Evolutionary conservation across 2,888 invertebrate species (phyloP), one percentile per base, ranked within the genome.

Genomic region (Polyommatus icarus): DNA sequence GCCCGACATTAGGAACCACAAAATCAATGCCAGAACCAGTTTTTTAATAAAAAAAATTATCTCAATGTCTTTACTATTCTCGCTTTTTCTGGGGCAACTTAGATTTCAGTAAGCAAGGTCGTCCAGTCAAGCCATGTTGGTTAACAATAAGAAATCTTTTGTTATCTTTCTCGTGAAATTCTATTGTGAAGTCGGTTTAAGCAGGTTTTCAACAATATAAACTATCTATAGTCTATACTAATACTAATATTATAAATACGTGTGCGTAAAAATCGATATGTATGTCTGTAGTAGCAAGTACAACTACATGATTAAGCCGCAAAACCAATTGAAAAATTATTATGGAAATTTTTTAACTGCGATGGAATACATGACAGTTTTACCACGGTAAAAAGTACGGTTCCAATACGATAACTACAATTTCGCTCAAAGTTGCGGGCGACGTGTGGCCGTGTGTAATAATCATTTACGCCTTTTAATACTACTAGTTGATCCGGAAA

Each of bases 121-220:
- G 20, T 8, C 36, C 73, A 20, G 76, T 76, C 73, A 76, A 73
- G 72, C 29, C 61, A 36, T 73, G 67, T 46, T 76, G 72, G 46
- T 59, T 72, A 46, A 78, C 46, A 73, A 76, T 76, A 59, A 29
- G 20, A 76, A 46, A 50, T 50, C 76, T 76, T 76, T 76, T 76
- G 76, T 76, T 76, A 71, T 61, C 29, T 24, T n/a, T 71, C 36
- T 46, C 40, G 32, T 46, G 46, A 76, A 59, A 29, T 46, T 71
- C 67, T 76, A 20, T 61, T 29, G 29, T 76, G 54, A 12, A 18
- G 54, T 54, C 18, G 5, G 54, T 18, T 18, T 18, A 54, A 54
- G 5, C 54, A 5, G 18, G 18, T 54, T 54, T 50, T 54, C 18
- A 54, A 5, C 54, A 46, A 4, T 3, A 54, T 54, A 54, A 18